phyloP scores from a whole-genome alignment of 2,888 invertebrate species.

The Kuschelorhynchus macadamiae region DNA sequence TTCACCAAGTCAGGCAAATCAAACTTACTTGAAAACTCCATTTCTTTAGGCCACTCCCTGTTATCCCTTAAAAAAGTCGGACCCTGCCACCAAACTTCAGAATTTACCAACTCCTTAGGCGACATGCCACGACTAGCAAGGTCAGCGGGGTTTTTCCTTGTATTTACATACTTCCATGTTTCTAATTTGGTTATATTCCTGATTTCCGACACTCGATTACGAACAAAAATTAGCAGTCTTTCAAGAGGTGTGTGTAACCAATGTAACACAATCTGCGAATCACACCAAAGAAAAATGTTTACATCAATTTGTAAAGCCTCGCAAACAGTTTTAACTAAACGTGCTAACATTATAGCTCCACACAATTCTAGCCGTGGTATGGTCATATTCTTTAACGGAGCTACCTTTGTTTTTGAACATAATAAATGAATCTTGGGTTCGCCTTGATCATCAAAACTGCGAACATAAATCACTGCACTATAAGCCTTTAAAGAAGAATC shows the following conservation, averaged over 20 bases:
- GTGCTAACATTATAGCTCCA: no score
- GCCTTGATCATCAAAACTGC: no score
- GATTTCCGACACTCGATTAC: constrained; percentile 3
- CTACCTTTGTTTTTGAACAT: no score
- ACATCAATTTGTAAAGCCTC: no score
- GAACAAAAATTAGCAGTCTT: constrained; percentile 2
- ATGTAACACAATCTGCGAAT: constrained; percentile 6
- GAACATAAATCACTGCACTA: no score
- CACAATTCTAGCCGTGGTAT: no score
- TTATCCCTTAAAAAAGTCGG: not conserved
- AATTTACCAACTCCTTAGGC: not conserved
- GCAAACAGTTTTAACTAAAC: no score
- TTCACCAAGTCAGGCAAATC: not conserved
- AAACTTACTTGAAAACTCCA: not conserved
- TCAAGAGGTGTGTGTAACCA: constrained; percentile 10
- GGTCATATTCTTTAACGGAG: no score
- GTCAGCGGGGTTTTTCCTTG: constrained; percentile 8
- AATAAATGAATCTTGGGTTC: no score
- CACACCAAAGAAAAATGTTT: constrained; percentile 1
- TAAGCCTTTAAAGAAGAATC: no score
- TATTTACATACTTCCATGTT: no score
- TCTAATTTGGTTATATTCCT: not conserved
- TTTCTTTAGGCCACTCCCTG: not conserved
- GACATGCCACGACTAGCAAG: constrained; percentile 1
- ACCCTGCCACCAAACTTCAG: constrained; percentile 1